A percentile compares a stretch with the other conserved stretches of the same genome.
phyloP scores from a whole-genome alignment of 2,113 vertebrate species.

The Rhizomys pruinosus region DNA sequence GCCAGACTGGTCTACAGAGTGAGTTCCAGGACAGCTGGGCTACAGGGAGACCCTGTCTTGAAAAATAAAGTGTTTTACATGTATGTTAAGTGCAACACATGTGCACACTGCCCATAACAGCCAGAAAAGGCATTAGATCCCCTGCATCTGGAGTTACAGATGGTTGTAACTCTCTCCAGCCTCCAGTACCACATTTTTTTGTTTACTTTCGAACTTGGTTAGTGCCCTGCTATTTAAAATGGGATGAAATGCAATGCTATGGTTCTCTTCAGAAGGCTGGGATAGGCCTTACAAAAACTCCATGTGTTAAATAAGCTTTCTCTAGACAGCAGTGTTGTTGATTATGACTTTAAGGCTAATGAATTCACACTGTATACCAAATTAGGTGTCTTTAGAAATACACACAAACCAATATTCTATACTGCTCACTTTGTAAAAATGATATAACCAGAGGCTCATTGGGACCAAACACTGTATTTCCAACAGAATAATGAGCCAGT shows the following conservation, averaged over 20 bases:
- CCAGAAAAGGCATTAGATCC: too few relatives aligned
- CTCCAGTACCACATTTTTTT: too few relatives aligned
- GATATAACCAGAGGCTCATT: not conserved
- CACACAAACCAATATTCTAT: not conserved
- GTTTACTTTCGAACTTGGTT: not conserved
- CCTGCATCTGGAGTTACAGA: too few relatives aligned
- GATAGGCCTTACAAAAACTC: not conserved
- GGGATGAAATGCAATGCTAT: not conserved
- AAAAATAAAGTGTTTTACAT: too few relatives aligned
- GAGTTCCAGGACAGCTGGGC: too few relatives aligned
- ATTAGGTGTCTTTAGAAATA: not conserved
- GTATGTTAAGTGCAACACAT: too few relatives aligned
- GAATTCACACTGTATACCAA: not conserved
- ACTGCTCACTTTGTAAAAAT: not conserved
- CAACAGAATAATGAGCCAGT: not conserved
- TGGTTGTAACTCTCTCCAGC: too few relatives aligned
- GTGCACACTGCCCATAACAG: too few relatives aligned
- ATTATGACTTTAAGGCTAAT: not conserved
- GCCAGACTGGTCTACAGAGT: too few relatives aligned
- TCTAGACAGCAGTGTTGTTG: not conserved
- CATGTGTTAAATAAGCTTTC: not conserved
- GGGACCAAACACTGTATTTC: not conserved
- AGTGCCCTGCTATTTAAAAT: not conserved
- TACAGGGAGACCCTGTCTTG: too few relatives aligned
- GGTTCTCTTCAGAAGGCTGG: not conserved